A percentile compares a stretch with the other conserved stretches of the same genome.
These are phyloP conservation scores for Stichodactyla helianthus DNA, from an alignment of 64 coral and sea anemone genomes.

Conservation along the genomic window DNA sequence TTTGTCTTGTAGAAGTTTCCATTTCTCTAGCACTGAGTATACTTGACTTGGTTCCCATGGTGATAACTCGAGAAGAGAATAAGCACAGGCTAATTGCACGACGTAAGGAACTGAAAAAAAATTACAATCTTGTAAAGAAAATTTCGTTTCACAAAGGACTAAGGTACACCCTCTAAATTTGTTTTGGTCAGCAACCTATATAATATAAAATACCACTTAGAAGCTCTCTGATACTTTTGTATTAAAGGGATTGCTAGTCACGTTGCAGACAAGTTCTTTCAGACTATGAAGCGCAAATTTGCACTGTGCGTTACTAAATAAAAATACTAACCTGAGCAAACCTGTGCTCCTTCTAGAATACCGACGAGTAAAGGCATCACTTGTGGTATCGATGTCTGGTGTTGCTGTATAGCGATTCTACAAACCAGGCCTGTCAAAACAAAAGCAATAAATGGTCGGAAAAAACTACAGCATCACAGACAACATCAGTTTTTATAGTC, in stretches of 20 bases:
- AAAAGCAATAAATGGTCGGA: background rate
- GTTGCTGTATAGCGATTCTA: background rate
- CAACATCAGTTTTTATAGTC: too few relatives aligned
- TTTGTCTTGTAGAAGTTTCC: conserved; percentile 1
- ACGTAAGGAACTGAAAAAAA: conserved; percentile 24
- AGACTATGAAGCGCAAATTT: too few relatives aligned
- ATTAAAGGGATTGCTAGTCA: too few relatives aligned
- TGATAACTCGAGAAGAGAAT: conserved; percentile 40
- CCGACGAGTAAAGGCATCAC: conserved; percentile 4
- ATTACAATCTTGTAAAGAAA: too few relatives aligned
- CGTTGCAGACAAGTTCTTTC: too few relatives aligned
- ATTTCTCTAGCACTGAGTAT: conserved; percentile 8
- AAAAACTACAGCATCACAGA: too few relatives aligned
- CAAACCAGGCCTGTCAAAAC: conserved; percentile 2
- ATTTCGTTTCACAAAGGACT: too few relatives aligned
- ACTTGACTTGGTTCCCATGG: conserved; percentile 41
- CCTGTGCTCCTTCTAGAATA: background rate
- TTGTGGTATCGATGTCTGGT: conserved; percentile 3
- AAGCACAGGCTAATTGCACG: conserved; percentile 35
- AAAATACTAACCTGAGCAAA: background rate
- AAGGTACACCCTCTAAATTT: too few relatives aligned
- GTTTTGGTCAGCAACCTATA: too few relatives aligned
- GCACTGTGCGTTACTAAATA: too few relatives aligned
- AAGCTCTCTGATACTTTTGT: too few relatives aligned
- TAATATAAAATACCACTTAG: too few relatives aligned